Percentiles rank a stretch among this genome's conserved stretches.
Evolutionary conservation across 2,113 vertebrate genomes (phyloP).

Genomic region (Telmatochromis brichardi): DNA sequence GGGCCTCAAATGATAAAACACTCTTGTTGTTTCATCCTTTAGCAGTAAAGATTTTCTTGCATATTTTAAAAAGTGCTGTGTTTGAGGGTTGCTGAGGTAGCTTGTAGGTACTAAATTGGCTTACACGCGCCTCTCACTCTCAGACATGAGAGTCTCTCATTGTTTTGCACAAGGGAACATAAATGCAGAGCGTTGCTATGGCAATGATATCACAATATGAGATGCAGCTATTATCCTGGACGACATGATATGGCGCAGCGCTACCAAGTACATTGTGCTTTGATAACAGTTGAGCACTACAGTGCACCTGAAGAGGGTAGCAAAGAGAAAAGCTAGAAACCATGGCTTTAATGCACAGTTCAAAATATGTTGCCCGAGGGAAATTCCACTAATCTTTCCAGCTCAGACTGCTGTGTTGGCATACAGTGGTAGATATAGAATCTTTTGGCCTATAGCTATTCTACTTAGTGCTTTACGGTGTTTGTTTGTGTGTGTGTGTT

Average conservation of each 20-base stretch:
- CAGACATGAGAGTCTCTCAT: background rate
- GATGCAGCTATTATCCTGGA: background rate
- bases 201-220: background rate
- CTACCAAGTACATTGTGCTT: background rate
- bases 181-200: background rate
- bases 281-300: background rate
- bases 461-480: background rate
- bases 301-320: background rate
- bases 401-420: background rate
- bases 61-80: background rate
- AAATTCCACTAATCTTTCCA: background rate
- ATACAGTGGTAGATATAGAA: background rate
- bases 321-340: background rate
- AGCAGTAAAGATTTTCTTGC: background rate
- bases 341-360: background rate
- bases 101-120: background rate
- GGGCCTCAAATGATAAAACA: background rate
- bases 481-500: background rate
- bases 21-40: background rate
- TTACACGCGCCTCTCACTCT: background rate
- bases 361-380: background rate
- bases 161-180: background rate
- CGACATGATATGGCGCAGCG: background rate
- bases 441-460: background rate
- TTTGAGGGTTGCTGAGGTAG: background rate